phyloP scores from a whole-genome alignment of 2,888 invertebrate species.

The Drosophila limbata region DNA sequence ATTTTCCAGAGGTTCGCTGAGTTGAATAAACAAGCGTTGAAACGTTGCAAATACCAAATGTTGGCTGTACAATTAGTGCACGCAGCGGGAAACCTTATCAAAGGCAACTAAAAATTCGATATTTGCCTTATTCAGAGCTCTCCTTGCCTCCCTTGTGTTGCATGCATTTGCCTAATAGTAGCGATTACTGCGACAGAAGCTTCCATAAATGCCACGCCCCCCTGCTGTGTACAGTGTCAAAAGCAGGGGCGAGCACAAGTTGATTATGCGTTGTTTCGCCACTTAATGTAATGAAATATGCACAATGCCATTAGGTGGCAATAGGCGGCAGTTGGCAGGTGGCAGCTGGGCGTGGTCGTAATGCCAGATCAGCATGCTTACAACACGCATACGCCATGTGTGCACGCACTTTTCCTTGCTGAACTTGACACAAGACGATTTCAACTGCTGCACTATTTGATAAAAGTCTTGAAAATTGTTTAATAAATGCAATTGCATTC shows the following conservation, averaged over 20 bases:
- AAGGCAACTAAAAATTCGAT: constrained; percentile 53
- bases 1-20: constrained; percentile 13
- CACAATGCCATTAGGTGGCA: constrained; percentile 70
- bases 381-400: constrained; percentile 49
- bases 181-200: neutral
- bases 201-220: constrained; percentile 31
- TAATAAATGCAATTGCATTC: constrained; percentile 31
- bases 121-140: constrained; percentile 23
- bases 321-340: constrained; percentile 5
- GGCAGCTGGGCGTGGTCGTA: constrained; percentile 22
- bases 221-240: constrained; percentile 43
- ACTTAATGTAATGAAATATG: constrained; percentile 81
- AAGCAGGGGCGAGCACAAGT: constrained; percentile 52
- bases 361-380: constrained; percentile 39
- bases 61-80: constrained; percentile 69
- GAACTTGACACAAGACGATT: neutral
- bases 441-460: constrained; percentile 2
- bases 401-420: constrained; percentile 7
- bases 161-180: constrained; percentile 20
- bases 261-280: constrained; percentile 80
- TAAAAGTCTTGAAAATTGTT: constrained; percentile 7
- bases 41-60: constrained; percentile 59
- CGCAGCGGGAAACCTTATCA: constrained; percentile 40
- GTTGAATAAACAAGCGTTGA: constrained; percentile 53
- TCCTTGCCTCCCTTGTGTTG: neutral